Evolutionary conservation across 2,888 invertebrate species (phyloP), one percentile per base, ranked within the genome.

Genomic region (Gari tellinella): DNA sequence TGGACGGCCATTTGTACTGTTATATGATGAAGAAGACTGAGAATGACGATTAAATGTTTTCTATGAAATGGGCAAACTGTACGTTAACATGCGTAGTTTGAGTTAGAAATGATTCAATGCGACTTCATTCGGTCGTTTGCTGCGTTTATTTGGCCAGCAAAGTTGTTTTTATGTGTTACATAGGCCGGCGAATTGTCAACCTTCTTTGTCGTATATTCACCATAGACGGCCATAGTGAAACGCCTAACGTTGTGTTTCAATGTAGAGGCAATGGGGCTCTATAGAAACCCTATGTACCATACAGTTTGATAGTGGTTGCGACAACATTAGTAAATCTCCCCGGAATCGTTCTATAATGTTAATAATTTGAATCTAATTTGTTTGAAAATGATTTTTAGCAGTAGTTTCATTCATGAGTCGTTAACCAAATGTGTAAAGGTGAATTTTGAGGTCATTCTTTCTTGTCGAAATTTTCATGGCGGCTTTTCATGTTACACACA

Each of bases 341-440:
- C 51, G 31, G 60, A 70, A 77, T 64, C 56, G 15, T 21, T 65
- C 46, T 56, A 58, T 67, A 63, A 70, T 48, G 48, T 19, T 58
- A 66, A 72, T 62, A 60, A 70, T 66, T 40, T 46, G 37, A 61
- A 57, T 62, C 57, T 64, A 67, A 31, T 61, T 62, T 21, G 48
- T 21, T 19, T 48, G 62, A 48, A 57, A 80, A 76, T 88, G 73
- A 86, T 82, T 86, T 88, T 89, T 78, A 89, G 78, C 53, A 73
- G 86, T 79, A 86, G 80, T 90, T 90, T 90, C 83, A 90, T 90
- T 90, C 89, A 90, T 89, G 81, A 82, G 72, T 78, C 74, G 73
- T 72, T 70, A 76, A 83, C 81, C 83, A 82, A 84, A 82, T 81
- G 75, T 83, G 76, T 80, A 68, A 82, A 84, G 87, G 84, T 86